phyloP scores from a whole-genome alignment of 2,113 vertebrate genomes.

The Bettongia penicillata region DNA sequence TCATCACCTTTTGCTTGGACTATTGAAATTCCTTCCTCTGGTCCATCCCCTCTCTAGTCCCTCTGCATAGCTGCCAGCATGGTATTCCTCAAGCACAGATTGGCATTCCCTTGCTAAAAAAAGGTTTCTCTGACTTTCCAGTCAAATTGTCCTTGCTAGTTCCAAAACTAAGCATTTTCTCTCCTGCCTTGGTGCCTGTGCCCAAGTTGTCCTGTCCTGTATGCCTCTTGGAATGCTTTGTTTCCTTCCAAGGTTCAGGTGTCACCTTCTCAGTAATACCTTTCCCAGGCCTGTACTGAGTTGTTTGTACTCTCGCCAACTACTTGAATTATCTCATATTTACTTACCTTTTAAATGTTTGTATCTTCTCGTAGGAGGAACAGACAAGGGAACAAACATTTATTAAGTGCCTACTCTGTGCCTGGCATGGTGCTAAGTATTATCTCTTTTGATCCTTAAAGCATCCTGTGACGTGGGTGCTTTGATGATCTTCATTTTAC shows the following conservation, averaged over 20 bases:
- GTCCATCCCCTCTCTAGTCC: background rate
- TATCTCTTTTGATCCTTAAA: background rate
- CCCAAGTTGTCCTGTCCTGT: background rate
- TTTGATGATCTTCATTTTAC: background rate
- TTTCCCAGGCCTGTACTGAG: background rate
- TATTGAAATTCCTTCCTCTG: background rate
- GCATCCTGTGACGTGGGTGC: background rate
- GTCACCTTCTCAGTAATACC: background rate
- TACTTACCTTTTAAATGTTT: background rate
- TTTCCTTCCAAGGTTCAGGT: background rate
- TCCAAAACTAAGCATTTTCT: background rate
- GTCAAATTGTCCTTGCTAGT: background rate
- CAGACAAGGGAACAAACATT: background rate
- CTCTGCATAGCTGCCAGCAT: background rate
- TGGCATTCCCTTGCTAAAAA: background rate
- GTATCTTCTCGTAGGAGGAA: background rate
- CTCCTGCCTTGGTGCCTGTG: background rate
- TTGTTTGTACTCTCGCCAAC: background rate
- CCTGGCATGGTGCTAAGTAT: background rate
- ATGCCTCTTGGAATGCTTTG: background rate
- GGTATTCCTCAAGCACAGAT: background rate
- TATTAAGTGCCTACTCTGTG: background rate
- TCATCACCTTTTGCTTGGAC: background rate
- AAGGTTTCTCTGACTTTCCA: background rate
- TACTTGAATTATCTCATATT: background rate